These are phyloP conservation scores for Drosophila bocqueti DNA, from an alignment of 1,140 invertebrate genomes.

Conservation along the genomic window DNA sequence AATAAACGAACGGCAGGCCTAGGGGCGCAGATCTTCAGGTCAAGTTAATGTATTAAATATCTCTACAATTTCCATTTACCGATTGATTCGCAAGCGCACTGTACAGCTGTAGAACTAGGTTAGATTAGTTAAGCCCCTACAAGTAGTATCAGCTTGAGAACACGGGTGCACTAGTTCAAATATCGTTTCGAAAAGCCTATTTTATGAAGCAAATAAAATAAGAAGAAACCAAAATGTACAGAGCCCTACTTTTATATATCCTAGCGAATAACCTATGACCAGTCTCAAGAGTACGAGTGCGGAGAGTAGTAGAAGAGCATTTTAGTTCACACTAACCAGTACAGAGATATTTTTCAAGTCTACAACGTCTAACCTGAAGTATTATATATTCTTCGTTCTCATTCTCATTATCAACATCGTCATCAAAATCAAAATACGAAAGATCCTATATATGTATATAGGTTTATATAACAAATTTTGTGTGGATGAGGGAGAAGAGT, in stretches of 20 bases:
- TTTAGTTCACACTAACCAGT: slow-evolving; percentile 57
- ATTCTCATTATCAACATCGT: slow-evolving; percentile 72
- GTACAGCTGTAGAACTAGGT: slow-evolving; percentile 17
- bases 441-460: slow-evolving; percentile 58
- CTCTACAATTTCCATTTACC: slow-evolving; percentile 19
- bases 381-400: slow-evolving; percentile 84
- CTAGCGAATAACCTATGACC: slow-evolving; percentile 14
- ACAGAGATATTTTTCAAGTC: slow-evolving; percentile 52
- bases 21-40: neutral
- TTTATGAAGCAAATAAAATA: neutral
- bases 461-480: slow-evolving; percentile 16
- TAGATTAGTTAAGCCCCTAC: slow-evolving; percentile 20
- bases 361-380: slow-evolving; percentile 81
- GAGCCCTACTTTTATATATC: neutral
- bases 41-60: slow-evolving; percentile 7
- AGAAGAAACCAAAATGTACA: neutral
- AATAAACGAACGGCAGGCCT: slow-evolving; percentile 9
- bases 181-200: slow-evolving; percentile 1
- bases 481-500: slow-evolving; percentile 27
- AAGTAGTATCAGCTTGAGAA: neutral
- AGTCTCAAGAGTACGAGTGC: neutral
- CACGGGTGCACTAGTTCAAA: neutral
- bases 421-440: slow-evolving; percentile 84
- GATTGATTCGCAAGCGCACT: slow-evolving; percentile 21
- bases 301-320: slow-evolving; percentile 27